Conservation (phyloP, 2,113 vertebrate genomes). For the Arenaria interpres region DNA sequence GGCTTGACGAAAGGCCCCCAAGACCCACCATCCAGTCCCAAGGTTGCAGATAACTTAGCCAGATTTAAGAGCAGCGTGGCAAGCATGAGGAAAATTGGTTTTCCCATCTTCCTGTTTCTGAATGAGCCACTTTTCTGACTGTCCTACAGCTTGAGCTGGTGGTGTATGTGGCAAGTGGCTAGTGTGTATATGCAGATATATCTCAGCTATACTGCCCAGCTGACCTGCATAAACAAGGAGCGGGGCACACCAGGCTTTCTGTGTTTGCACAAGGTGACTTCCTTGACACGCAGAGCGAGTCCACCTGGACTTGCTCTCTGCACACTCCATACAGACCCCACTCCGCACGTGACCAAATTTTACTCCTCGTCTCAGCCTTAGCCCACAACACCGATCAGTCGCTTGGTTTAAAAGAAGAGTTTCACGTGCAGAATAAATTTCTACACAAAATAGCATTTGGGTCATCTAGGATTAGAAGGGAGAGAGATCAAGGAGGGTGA, state of each 20-base stretch:
- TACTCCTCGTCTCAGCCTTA: neutral
- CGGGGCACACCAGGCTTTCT: neutral
- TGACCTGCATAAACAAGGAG: neutral
- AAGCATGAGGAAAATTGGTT: neutral
- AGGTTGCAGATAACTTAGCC: neutral
- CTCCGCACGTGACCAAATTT: neutral
- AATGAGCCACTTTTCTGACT: neutral
- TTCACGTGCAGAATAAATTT: neutral
- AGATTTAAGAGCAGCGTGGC: neutral
- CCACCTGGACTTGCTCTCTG: neutral
- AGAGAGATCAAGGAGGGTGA: neutral
- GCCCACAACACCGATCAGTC: neutral
- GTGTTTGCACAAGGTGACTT: neutral
- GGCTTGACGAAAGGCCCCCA: neutral
- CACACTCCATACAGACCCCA: neutral
- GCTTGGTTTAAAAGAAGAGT: neutral
- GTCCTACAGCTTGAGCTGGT: neutral
- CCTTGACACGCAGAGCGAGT: neutral
- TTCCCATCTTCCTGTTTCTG: neutral
- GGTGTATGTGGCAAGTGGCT: neutral
- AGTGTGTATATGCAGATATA: neutral
- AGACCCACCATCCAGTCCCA: neutral
- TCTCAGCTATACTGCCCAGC: neutral
- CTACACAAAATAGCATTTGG: neutral
- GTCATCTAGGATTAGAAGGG: neutral